phyloP scores from a whole-genome alignment of 2,888 invertebrate genomes.

The Rosalia funebris region DNA sequence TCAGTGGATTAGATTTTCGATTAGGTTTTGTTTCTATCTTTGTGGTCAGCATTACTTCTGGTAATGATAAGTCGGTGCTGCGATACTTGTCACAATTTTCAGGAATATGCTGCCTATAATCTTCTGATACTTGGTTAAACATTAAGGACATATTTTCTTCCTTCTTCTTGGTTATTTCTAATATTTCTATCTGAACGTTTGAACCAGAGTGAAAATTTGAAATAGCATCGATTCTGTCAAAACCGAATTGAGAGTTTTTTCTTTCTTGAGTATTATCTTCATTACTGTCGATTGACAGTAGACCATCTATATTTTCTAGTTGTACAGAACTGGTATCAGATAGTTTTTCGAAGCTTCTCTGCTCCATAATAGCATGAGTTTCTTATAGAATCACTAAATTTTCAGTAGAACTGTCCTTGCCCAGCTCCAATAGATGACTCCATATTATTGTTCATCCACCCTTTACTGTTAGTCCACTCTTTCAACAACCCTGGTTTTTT shows the following conservation, averaged over 20 bases:
- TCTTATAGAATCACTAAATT: slow-evolving; percentile 8
- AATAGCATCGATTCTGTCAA: slow-evolving; percentile 28
- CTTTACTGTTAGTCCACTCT: slow-evolving; percentile 65
- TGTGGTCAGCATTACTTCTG: no score
- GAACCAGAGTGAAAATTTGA: slow-evolving; percentile 20
- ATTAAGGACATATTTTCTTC: slow-evolving; percentile 45
- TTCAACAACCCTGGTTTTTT: slow-evolving; percentile 61
- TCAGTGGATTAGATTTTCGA: no score
- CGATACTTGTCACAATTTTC: slow-evolving; percentile 38
- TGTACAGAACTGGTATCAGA: slow-evolving; percentile 54
- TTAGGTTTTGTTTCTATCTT: no score
- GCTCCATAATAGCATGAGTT: slow-evolving; percentile 27
- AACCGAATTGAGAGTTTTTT: slow-evolving; percentile 25
- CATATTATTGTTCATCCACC: slow-evolving; percentile 63
- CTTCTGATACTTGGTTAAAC: slow-evolving; percentile 55
- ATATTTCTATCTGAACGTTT: not conserved
- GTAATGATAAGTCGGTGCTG: slow-evolving; percentile 44
- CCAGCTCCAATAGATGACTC: slow-evolving; percentile 57
- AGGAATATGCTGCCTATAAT: slow-evolving; percentile 59
- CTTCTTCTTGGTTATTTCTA: slow-evolving; percentile 1
- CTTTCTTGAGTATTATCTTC: slow-evolving; percentile 24
- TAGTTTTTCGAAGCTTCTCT: slow-evolving; percentile 41
- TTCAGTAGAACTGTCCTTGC: slow-evolving; percentile 25
- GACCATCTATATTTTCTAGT: slow-evolving; percentile 57
- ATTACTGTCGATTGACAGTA: slow-evolving; percentile 52